Evolutionary conservation across 1,140 invertebrate species (phyloP).

Genomic region (Drosophila azteca): DNA sequence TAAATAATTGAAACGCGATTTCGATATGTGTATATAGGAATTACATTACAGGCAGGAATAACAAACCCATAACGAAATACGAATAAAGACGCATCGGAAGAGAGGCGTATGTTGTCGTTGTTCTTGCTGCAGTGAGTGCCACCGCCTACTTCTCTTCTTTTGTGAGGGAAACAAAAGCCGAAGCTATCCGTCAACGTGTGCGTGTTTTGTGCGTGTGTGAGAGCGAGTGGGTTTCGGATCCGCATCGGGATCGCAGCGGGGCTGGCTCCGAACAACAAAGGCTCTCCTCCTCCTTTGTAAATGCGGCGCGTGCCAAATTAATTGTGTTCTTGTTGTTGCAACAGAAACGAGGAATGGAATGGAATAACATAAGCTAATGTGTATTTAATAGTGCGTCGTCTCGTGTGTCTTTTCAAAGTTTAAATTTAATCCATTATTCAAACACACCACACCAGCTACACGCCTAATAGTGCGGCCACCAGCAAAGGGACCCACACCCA

Average conservation of each 20-base stretch:
- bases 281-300: slow-evolving; percentile 24
- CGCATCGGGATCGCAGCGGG: slow-evolving; percentile 15
- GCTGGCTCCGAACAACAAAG: slow-evolving; percentile 17
- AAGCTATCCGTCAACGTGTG: slow-evolving; percentile 24
- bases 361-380: slow-evolving; percentile 53
- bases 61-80: slow-evolving; percentile 22
- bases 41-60: slow-evolving; percentile 20
- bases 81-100: slow-evolving; percentile 28
- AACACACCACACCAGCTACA: slow-evolving; percentile 16
- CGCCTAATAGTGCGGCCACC: too few relatives aligned
- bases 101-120: slow-evolving; percentile 34
- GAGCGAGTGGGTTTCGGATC: slow-evolving; percentile 27
- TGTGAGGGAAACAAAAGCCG: slow-evolving; percentile 52
- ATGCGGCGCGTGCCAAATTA: slow-evolving; percentile 39
- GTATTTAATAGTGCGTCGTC: slow-evolving; percentile 54
- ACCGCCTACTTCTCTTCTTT: slow-evolving; percentile 53
- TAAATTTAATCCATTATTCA: slow-evolving; percentile 50
- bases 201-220: slow-evolving; percentile 19
- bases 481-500: too few relatives aligned
- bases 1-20: not conserved
- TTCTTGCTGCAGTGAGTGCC: slow-evolving; percentile 22
- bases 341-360: too few relatives aligned
- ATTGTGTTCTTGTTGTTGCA: slow-evolving; percentile 27
- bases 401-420: slow-evolving; percentile 57
- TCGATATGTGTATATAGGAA: not conserved